A percentile compares a stretch with the other conserved stretches of the same genome.
Evolutionary conservation across 1,140 invertebrate genomes (phyloP).

Genomic region (Drosophila mauritiana): DNA sequence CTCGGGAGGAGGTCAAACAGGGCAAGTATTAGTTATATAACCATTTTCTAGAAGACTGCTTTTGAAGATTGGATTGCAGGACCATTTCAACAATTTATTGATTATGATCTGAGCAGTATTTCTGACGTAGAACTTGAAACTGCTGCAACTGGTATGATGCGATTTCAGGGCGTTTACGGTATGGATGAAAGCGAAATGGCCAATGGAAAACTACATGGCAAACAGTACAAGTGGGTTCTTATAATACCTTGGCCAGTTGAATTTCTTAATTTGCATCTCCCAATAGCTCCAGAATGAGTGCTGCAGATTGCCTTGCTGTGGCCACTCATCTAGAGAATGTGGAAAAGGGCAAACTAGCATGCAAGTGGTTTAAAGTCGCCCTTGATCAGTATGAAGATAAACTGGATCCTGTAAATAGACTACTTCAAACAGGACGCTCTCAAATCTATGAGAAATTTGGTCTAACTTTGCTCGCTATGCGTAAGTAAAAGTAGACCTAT

Average conservation of each 20-base stretch:
- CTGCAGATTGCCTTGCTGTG: conserved; percentile 44
- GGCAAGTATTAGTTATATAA: conserved; percentile 5
- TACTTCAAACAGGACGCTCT: conserved; percentile 21
- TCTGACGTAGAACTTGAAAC: conserved; percentile 17
- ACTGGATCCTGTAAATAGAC: conserved; percentile 19
- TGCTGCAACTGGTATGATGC: conserved; percentile 16
- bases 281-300: conserved; percentile 29
- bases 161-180: conserved; percentile 7
- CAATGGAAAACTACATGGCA: conserved; percentile 14
- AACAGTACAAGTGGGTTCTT: conserved; percentile 42
- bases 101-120: conserved; percentile 11
- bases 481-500: conserved; percentile 1
- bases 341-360: background rate
- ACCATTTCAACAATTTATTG: conserved; percentile 16
- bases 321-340: conserved; percentile 11
- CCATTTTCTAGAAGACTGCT: no score
- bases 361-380: conserved; percentile 38
- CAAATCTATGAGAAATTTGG: conserved; percentile 31
- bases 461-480: background rate
- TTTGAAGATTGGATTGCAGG: background rate
- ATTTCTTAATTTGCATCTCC: background rate
- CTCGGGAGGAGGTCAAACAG: background rate
- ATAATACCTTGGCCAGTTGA: accelerated
- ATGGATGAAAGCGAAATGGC: conserved; percentile 43
- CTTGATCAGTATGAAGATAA: conserved; percentile 26